Evolutionary conservation across 23 tunicate species (phyloP).

Genomic region (Trididemnum nubilum): DNA sequence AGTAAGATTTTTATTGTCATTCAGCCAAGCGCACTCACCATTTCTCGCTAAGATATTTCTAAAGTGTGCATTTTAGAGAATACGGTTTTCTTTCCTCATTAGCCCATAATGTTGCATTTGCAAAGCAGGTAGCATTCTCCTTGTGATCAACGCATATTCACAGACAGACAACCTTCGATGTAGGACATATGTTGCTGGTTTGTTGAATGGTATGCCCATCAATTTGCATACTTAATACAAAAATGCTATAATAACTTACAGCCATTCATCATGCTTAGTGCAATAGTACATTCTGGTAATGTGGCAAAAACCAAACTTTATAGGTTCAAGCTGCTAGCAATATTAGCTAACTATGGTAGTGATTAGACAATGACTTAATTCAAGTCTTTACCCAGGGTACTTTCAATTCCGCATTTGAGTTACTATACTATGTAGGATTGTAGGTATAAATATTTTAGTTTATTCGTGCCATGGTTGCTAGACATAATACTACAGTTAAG

Average conservation of each 20-base stretch:
- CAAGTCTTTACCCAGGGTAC: neutral
- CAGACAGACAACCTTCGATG: conserved; percentile 6
- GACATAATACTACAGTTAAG: neutral
- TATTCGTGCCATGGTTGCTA: neutral
- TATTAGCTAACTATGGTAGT: neutral
- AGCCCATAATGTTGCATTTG: neutral
- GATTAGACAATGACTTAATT: neutral
- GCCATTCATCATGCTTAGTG: neutral
- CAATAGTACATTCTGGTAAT: neutral
- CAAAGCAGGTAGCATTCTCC: neutral
- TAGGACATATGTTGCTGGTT: neutral
- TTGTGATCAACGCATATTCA: neutral
- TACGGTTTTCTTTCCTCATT: neutral
- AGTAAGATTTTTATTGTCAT: neutral
- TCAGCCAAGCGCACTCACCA: neutral
- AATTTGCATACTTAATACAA: neutral
- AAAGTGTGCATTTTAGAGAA: neutral
- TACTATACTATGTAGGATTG: neutral
- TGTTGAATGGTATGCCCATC: neutral
- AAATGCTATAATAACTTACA: neutral
- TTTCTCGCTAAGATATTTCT: neutral
- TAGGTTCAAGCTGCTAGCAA: neutral
- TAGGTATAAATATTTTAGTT: neutral
- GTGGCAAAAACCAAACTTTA: neutral
- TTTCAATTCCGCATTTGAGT: neutral